Base-by-base conservation (phyloP, 1,140 invertebrate species). In the Cephus cinctus region DNA sequence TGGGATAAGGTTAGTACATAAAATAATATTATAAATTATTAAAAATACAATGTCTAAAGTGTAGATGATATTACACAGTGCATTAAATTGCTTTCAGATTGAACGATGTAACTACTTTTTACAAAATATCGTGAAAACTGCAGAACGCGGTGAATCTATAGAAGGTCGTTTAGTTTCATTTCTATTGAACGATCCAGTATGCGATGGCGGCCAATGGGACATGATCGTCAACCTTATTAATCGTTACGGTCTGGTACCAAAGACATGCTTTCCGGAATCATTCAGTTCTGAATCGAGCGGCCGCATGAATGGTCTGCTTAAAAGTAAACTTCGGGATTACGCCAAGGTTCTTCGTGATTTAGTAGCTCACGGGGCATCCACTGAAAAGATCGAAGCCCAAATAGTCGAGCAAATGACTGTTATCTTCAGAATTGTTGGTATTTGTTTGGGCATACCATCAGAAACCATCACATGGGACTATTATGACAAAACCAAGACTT, bases 151-250 rank as follows among this genome's bases (percentile, higher is more conserved):
- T 2, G 91, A 95, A 66, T 63, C 80, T 6, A 81, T 92, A 1
- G 87, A 92, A 53, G 88, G 89, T 1, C 78, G 90, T 36, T 73
- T 92, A 1, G 81, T 92, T 9, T 85, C 84, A 45, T 92, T 89
- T 62, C 65, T 94, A n/a, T 70, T 94, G 2, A 59, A 85, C 65
- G 87, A 92, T 63, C 90, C 91, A 15, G 83, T 85, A 18, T 81
- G 81, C 36, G 93, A 96, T 68, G 93, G 93, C 23, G 93, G 93
- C 0, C 92, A 95, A 69, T 95, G 91, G 92, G 88, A 93, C 61
- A 94, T 95, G 91, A 69, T 94, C 46, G 83, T 88, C 4, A 94
- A 94, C 75, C 69, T 96, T 11, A 83, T 96, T 50, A 87, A 86
- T 59, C 89, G 89, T 67, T 85, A 96, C 63, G 93, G 93, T 21